Conservation (phyloP, 2,113 vertebrate species). For the Mesocricetus auratus region DNA sequence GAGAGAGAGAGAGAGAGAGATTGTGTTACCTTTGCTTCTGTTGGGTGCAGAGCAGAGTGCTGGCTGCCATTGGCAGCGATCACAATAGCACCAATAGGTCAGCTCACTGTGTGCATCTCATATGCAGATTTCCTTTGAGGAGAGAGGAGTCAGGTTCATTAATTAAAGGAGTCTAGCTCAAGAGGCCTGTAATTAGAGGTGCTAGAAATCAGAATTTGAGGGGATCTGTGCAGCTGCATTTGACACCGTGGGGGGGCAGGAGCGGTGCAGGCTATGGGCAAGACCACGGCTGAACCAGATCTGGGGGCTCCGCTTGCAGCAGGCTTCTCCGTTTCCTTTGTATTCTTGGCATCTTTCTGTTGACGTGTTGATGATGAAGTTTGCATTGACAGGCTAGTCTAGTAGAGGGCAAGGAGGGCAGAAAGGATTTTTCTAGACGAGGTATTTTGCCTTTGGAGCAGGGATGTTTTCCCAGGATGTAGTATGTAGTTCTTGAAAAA, state of each 20-base stretch:
- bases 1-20: too few relatives aligned
- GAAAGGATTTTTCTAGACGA: background rate
- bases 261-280: constrained; percentile 87
- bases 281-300: constrained; percentile 89
- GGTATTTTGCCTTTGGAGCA: constrained; percentile 65
- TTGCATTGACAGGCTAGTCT: constrained; percentile 77
- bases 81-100: constrained; percentile 62
- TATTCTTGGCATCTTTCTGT: constrained; percentile 73
- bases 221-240: constrained; percentile 87
- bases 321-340: constrained; percentile 87
- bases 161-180: constrained; percentile 90
- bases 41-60: constrained; percentile 43
- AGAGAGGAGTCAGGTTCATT: constrained; percentile 88
- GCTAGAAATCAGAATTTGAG: constrained; percentile 90
- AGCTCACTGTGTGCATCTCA: constrained; percentile 74
- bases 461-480: background rate
- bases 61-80: constrained; percentile 24
- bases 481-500: background rate
- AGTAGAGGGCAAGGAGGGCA: constrained; percentile 68
- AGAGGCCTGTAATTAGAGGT: constrained; percentile 90
- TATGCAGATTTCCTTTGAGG: constrained; percentile 87
- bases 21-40: too few relatives aligned
- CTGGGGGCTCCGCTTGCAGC: constrained; percentile 85
- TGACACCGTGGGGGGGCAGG: constrained; percentile 87
- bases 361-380: constrained; percentile 62